phyloP scores from a whole-genome alignment of 1,140 invertebrate species.

The Archivesica marissinica region DNA sequence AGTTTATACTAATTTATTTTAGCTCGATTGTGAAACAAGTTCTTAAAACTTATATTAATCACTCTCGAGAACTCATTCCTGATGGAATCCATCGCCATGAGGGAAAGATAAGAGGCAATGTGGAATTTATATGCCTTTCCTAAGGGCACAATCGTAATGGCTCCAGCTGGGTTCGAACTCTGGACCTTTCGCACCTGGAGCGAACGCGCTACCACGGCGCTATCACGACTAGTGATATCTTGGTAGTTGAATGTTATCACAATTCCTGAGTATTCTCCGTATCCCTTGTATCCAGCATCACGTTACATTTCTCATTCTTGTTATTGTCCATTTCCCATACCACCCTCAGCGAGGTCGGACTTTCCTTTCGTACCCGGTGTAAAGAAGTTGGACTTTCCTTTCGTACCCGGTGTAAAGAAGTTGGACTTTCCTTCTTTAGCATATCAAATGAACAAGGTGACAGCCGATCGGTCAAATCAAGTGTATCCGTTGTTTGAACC shows the following conservation, averaged over 20 bases:
- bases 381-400: neutral
- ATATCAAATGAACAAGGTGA: constrained; percentile 1
- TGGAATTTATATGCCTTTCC: no score
- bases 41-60: no score
- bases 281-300: neutral
- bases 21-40: no score
- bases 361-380: neutral
- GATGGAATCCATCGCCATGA: no score
- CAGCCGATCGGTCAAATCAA: constrained; percentile 11
- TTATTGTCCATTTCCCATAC: constrained; percentile 58
- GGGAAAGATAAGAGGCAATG: no score
- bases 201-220: no score
- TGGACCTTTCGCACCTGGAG: no score
- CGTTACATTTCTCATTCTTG: constrained; percentile 57
- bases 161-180: no score
- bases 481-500: constrained; percentile 8
- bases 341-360: constrained; percentile 35
- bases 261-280: neutral
- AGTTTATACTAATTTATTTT: no score
- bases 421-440: neutral
- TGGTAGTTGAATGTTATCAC: constrained; percentile 25
- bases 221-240: no score
- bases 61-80: no score
- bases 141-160: no score
- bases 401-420: neutral